These are phyloP conservation scores for Columbina picui DNA, from an alignment of 2,113 vertebrate species.

Conservation along the genomic window DNA sequence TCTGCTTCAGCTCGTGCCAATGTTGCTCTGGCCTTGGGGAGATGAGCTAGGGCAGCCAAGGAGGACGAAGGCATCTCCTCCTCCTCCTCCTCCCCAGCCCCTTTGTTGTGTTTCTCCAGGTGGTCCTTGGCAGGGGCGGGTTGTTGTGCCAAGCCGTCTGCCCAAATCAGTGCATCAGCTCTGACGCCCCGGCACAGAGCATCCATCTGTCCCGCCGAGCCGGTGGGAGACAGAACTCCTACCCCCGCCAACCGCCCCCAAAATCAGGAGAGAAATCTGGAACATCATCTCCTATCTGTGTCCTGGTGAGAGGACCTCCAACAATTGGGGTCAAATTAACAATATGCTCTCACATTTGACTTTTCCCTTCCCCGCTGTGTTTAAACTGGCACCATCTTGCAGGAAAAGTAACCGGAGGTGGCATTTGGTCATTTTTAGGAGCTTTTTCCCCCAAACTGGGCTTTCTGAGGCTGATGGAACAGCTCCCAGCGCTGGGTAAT, in stretches of 20 bases:
- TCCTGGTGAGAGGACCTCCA: fast-evolving
- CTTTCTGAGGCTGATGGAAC: neutral
- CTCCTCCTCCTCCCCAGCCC: neutral
- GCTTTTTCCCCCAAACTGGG: fast-evolving
- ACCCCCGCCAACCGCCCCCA: fast-evolving
- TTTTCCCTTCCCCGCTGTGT: neutral
- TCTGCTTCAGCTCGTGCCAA: neutral
- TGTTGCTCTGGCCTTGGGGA: neutral
- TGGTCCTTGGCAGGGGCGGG: neutral
- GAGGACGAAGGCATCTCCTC: neutral
- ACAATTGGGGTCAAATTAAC: neutral
- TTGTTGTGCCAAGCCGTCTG: neutral
- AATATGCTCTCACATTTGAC: neutral
- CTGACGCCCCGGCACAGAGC: neutral
- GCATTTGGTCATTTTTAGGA: fast-evolving
- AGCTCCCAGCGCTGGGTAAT: neutral
- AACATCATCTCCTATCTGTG: neutral
- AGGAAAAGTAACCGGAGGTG: neutral
- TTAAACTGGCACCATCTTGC: fast-evolving
- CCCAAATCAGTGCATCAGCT: neutral
- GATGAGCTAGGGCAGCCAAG: neutral
- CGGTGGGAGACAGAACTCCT: fast-evolving
- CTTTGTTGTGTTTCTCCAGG: neutral
- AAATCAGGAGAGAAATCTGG: fast-evolving
- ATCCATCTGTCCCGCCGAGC: neutral